Evolutionary conservation across 2,888 invertebrate genomes (phyloP), one percentile per base, ranked within the genome.

Genomic region (Pocota personata): DNA sequence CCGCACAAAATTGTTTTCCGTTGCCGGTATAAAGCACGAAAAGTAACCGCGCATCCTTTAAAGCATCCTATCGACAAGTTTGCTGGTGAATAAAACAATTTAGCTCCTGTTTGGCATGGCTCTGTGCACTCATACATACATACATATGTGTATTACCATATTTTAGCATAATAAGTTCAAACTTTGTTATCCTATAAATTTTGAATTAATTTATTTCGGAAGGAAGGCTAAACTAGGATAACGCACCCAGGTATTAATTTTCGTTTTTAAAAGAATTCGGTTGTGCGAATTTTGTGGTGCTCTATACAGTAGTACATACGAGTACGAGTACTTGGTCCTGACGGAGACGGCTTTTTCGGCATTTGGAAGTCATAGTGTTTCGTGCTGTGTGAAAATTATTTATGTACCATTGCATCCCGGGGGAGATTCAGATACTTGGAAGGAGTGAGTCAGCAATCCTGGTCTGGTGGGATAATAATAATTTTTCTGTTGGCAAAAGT

Each of bases 171-270:
- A 48, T 72, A 35, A 60, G 35, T 64, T 43, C n/a, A 64, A 64
- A 64, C 62, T 30, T 46, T 24, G 58, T 48, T 35, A 60, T 48
- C 48, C 35, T 32, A 72, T 72, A 72, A 58, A 72, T 72, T 60
- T 32, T 60, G 37, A 72, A 60, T 21, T 48, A 60, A 72, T 48
- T 48, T 14, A 46, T 35, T 72, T 48, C 16, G 35, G 35, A 37
- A 50, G 24, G 24, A 48, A 58, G 35, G n/a, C 64, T 64, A 32
- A 35, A 32, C 46, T 19, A 48, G 72, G 37, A 60, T 60, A 60
- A 60, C 48, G 32, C 48, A 48, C 35, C n/a, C 57, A 57, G 10
- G 35, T 35, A 35, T 50, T 66, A 57, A 57, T 57, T 57, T 57
- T 57, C 16, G 14, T 55, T 57, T 57, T 35, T 32, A 10, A 55